Evolutionary conservation across 2,888 invertebrate genomes (phyloP).

Genomic region (Campoletis raptor): DNA sequence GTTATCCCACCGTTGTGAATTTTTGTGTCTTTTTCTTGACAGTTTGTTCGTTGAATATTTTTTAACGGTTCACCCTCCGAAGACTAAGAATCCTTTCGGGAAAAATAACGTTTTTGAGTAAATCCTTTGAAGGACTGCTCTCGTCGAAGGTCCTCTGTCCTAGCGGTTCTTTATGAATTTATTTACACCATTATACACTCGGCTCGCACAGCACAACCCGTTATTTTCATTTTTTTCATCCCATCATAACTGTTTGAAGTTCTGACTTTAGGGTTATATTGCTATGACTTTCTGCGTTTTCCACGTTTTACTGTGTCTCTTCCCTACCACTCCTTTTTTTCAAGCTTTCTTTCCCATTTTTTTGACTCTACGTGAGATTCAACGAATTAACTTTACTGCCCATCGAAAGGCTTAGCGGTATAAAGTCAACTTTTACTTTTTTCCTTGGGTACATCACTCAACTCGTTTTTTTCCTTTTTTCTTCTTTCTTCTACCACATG

Average conservation of each 20-base stretch:
- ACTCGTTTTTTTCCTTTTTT: conserved; percentile 68
- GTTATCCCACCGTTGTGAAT: conserved; percentile 51
- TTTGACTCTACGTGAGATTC: conserved; percentile 30
- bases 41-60: conserved; percentile 70
- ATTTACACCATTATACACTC: conserved; percentile 68
- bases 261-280: conserved; percentile 70
- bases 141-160: conserved; percentile 59
- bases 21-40: conserved; percentile 36
- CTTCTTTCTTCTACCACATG: conserved; percentile 65
- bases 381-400: conserved; percentile 81
- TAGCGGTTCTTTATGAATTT: conserved; percentile 82
- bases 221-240: conserved; percentile 69
- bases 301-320: conserved; percentile 53
- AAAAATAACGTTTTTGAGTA: conserved; percentile 56
- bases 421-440: conserved; percentile 79
- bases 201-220: conserved; percentile 64
- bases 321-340: conserved; percentile 16
- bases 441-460: conserved; percentile 35
- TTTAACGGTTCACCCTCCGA: conserved; percentile 40
- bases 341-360: conserved; percentile 28
- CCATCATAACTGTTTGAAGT: conserved; percentile 68
- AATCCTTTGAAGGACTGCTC: conserved; percentile 60
- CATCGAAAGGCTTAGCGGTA: conserved; percentile 81
- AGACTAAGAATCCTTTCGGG: conserved; percentile 61
- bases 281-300: conserved; percentile 62